phyloP scores from a whole-genome alignment of 2,888 invertebrate species.

The Eupithecia subumbrata region DNA sequence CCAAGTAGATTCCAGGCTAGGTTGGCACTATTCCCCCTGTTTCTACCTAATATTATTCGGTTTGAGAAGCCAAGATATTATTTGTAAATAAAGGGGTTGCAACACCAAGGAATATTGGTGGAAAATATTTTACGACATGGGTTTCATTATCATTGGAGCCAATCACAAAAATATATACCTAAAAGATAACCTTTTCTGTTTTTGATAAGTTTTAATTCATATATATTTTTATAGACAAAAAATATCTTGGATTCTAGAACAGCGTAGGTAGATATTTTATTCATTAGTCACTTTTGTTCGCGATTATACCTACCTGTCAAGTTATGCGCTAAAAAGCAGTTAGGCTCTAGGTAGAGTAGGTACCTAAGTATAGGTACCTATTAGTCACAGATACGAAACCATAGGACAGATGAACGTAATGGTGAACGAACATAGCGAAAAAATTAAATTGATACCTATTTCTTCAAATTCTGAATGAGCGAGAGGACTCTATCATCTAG shows the following conservation, averaged over 20 bases:
- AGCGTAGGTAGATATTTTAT: neutral
- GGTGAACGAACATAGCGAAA: too few species aligned
- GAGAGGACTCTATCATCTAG: too few species aligned
- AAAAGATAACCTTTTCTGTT: neutral
- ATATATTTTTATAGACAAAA: neutral
- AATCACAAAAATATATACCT: neutral
- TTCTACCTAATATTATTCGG: neutral
- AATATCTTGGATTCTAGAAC: neutral
- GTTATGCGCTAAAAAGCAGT: too few species aligned
- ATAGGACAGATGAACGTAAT: too few species aligned
- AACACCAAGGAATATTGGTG: neutral
- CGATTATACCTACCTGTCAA: too few species aligned
- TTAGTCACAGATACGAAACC: too few species aligned
- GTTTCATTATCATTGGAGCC: neutral
- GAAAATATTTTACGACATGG: neutral
- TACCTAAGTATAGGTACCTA: too few species aligned
- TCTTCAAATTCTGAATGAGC: too few species aligned
- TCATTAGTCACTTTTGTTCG: too few species aligned
- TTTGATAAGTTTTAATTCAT: neutral
- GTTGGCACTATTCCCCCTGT: neutral
- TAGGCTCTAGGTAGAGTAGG: too few species aligned
- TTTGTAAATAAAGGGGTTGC: neutral
- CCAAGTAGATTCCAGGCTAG: neutral
- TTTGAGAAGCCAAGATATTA: neutral
- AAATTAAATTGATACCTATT: too few species aligned